Evolutionary conservation across 23 tunicate species (phyloP), one percentile per base, ranked within the genome.

Genomic region (Aplidium turbinatum): DNA sequence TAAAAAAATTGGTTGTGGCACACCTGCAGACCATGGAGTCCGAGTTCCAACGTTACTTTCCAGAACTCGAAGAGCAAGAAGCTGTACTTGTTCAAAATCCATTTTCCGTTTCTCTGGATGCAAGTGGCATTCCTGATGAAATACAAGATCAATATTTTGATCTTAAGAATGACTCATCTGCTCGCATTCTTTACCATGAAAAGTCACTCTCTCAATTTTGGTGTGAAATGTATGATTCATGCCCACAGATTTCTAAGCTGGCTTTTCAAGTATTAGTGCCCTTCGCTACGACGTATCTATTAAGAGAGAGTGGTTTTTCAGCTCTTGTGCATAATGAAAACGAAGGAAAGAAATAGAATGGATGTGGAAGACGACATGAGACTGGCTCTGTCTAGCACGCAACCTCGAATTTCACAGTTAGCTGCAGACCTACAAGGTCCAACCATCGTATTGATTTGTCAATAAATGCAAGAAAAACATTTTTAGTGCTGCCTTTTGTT

Each of bases 281-380:
- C 19, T 68, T 70, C 24, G 83, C 83, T 33, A 26, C 83, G 31
- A 78, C 83, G 31, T 78, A 78, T 47, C 78, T 78, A 23, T 78
- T n/a, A n/a, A n/a, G 83, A 33, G 83, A 78, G 62, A 67, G 76
- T 66, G 83, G 62, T 50, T 67, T 42, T 50, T 68, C 76, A 38
- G 0, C 81, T 57, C 69, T 57, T 57, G 50, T 33, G 4, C 48
- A 75, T 35, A 76, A 9, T 42, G 50, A n/a, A n/a, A n/a, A n/a
- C n/a, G n/a, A n/a, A n/a, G n/a, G n/a, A n/a, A n/a, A n/a, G n/a
- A n/a, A n/a, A n/a, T n/a, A n/a, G n/a, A n/a, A n/a, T n/a, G n/a
- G n/a, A n/a, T n/a, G n/a, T n/a, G n/a, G n/a, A n/a, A n/a, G n/a
- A n/a, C n/a, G n/a, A n/a, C n/a, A n/a, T n/a, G n/a, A n/a, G n/a